phyloP scores from a whole-genome alignment of 2,888 invertebrate genomes.

The Watsonalla cultraria region DNA sequence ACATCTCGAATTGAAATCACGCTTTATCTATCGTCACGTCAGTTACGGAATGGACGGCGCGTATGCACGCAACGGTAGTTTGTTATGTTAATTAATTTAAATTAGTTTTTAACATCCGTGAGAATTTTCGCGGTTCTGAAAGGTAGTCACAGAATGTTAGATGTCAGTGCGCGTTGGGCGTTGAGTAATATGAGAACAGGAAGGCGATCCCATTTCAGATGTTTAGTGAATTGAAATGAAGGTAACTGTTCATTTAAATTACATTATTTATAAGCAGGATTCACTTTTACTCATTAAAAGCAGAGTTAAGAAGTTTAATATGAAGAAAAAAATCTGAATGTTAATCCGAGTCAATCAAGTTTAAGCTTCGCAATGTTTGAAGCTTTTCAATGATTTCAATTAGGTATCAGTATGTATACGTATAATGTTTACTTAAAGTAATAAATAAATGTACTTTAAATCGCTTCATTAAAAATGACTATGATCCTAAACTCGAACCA shows the following conservation, averaged over 20 bases:
- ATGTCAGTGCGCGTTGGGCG: neutral
- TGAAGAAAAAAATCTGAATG: no score
- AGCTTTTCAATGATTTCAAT: no score
- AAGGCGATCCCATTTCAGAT: neutral
- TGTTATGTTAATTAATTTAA: constrained; percentile 46
- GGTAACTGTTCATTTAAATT: neutral
- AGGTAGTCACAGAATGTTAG: constrained; percentile 1
- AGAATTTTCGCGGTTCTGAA: constrained; percentile 20
- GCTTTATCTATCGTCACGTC: constrained; percentile 17
- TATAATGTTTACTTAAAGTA: no score
- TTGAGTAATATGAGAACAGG: constrained; percentile 1
- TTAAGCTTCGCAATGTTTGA: no score
- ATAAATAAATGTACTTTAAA: no score
- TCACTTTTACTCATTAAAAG: no score
- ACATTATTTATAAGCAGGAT: neutral
- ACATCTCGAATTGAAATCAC: constrained; percentile 15
- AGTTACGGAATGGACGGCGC: constrained; percentile 22
- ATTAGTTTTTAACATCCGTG: constrained; percentile 37
- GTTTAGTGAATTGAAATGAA: neutral
- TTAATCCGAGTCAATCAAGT: no score
- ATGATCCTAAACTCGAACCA: neutral
- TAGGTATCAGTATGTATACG: no score
- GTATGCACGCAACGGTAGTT: constrained; percentile 22
- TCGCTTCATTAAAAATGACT: no score
- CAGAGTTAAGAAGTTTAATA: no score